Evolutionary conservation across 2,113 vertebrate genomes (phyloP).

Genomic region (Hydropotes inermis): DNA sequence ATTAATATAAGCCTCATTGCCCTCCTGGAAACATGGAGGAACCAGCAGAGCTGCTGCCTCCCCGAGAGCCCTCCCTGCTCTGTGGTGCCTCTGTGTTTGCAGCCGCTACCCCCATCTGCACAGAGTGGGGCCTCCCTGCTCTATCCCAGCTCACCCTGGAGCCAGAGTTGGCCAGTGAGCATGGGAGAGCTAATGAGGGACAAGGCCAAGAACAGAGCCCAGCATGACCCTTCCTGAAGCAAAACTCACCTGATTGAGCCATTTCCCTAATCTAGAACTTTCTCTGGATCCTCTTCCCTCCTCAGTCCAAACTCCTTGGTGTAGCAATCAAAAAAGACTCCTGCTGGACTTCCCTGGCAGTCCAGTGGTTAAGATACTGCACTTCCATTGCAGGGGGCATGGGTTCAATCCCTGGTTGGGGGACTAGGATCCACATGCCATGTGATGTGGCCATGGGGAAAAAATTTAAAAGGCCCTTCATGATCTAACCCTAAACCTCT

Average conservation of each 20-base stretch:
- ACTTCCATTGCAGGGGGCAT: not conserved
- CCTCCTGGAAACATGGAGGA: constrained; percentile 61
- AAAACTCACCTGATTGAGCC: not conserved
- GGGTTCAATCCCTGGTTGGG: not conserved
- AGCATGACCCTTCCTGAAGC: not conserved
- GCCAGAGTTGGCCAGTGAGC: not conserved
- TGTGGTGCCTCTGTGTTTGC: not conserved
- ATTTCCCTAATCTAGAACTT: not conserved
- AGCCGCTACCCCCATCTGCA: not conserved
- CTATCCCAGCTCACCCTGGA: not conserved
- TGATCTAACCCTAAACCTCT: not conserved
- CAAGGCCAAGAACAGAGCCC: not conserved
- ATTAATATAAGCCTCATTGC: constrained; percentile 77
- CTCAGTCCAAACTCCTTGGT: not conserved
- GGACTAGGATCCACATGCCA: not conserved
- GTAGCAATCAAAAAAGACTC: not conserved
- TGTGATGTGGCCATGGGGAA: not conserved
- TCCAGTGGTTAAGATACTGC: not conserved
- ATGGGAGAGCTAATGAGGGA: not conserved
- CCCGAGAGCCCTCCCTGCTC: not conserved
- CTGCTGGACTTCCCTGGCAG: not conserved
- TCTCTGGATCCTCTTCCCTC: not conserved
- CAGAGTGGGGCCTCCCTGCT: not conserved
- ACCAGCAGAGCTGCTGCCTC: constrained; percentile 54
- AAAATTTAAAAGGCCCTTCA: not conserved